A percentile compares a stretch with the other conserved stretches of the same genome.
Evolutionary conservation across 64 coral and sea anemone species (phyloP).

Genomic region (Actinia tenebrosa): DNA sequence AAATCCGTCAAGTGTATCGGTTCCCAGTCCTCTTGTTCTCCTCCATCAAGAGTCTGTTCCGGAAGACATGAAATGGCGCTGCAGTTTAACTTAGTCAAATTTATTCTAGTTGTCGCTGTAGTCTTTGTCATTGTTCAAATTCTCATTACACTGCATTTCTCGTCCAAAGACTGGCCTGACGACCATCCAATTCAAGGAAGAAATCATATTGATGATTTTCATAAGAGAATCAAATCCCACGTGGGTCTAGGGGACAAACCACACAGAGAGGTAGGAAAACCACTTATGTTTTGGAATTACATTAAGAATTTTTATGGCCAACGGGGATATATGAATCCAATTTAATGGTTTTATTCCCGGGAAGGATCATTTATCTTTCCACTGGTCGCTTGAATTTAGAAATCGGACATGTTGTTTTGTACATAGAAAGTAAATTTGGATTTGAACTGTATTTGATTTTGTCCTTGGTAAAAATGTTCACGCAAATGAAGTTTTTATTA

Average conservation of each 20-base stretch:
- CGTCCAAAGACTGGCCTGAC: constrained; percentile 80
- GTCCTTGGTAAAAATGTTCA: neutral
- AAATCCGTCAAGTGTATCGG: neutral
- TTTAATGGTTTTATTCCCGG: neutral
- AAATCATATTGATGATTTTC: constrained; percentile 51
- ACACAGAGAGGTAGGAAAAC: neutral
- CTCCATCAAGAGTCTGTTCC: neutral
- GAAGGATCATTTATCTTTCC: neutral
- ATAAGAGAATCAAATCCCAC: constrained; percentile 51
- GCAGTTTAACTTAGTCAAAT: constrained; percentile 85
- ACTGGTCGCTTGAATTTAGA: neutral
- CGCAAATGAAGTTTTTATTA: neutral
- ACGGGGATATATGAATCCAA: neutral
- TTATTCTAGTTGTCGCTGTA: constrained; percentile 78
- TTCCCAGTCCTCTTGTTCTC: constrained; percentile 6
- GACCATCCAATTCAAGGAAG: constrained; percentile 47
- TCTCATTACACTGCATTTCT: constrained; percentile 84
- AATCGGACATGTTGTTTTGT: neutral
- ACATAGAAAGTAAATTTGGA: neutral
- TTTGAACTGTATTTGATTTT: neutral
- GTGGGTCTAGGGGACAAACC: constrained; percentile 47
- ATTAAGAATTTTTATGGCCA: neutral
- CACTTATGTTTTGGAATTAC: neutral
- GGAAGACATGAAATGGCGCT: constrained; percentile 44
- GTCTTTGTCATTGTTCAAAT: constrained; percentile 87